Percentiles rank a stretch among this genome's conserved stretches.
phyloP scores from a whole-genome alignment of 2,113 vertebrate genomes.

The Melozone crissalis region DNA sequence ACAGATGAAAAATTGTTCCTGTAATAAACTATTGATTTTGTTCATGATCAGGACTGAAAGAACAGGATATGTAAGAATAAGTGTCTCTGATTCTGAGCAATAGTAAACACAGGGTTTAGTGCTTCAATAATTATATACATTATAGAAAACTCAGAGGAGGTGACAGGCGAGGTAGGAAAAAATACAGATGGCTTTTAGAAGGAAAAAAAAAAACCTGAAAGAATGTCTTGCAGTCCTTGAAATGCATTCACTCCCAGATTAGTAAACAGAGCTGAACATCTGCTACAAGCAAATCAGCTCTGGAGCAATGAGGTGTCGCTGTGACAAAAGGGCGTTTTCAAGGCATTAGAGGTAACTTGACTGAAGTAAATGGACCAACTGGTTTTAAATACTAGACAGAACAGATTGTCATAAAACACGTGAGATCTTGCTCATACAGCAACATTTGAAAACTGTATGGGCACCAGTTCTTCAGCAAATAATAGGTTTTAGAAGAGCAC shows the following conservation, averaged over 20 bases:
- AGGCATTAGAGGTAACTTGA: background rate
- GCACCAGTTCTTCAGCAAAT: background rate
- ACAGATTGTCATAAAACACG: background rate
- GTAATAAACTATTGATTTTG: constrained; percentile 68
- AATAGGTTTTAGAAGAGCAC: background rate
- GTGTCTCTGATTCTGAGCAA: background rate
- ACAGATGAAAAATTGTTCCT: constrained; percentile 63
- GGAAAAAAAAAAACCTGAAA: background rate
- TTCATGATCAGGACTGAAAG: background rate
- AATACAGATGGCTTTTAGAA: background rate
- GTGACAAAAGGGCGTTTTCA: background rate
- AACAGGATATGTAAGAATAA: constrained; percentile 31
- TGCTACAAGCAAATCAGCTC: background rate
- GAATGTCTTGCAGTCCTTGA: background rate
- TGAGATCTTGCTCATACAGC: background rate
- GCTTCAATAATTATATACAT: background rate
- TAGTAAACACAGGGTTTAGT: background rate
- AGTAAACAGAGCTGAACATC: background rate
- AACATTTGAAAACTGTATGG: background rate
- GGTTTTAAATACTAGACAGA: background rate
- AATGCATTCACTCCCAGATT: background rate
- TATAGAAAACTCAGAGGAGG: background rate
- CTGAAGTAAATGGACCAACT: background rate
- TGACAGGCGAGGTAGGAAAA: background rate
- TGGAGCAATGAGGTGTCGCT: background rate